These are phyloP conservation scores for Tetraneura akinire DNA, from an alignment of 1,140 invertebrate genomes.

Conservation along the genomic window DNA sequence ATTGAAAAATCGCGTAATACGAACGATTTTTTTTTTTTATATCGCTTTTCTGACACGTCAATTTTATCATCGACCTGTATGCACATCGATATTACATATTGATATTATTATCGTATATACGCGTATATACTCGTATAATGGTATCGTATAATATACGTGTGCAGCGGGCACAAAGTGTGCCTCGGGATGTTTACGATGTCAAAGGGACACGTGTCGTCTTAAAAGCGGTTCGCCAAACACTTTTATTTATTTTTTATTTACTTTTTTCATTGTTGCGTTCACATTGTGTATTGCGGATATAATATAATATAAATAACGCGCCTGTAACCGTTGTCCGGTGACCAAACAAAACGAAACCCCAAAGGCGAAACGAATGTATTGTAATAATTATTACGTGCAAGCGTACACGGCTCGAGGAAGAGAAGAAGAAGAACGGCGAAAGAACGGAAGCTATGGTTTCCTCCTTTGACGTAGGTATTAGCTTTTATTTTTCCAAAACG, in stretches of 20 bases:
- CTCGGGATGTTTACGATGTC: background rate
- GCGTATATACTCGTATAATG: too few species aligned
- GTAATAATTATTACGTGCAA: background rate
- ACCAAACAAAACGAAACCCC: background rate
- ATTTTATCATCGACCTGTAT: too few species aligned
- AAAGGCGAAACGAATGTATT: background rate
- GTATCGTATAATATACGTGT: too few species aligned
- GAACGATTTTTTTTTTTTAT: too few species aligned
- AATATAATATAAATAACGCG: background rate
- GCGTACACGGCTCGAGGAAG: background rate
- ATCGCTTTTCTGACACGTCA: too few species aligned
- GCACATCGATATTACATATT: too few species aligned
- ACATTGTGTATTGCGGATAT: background rate
- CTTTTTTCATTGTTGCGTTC: background rate
- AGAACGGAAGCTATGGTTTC: background rate
- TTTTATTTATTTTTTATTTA: too few species aligned
- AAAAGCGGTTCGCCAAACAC: slow-evolving; percentile 1
- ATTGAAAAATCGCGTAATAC: too few species aligned
- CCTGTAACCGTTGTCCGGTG: background rate
- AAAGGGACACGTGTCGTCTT: slow-evolving; percentile 28
- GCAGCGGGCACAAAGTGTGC: too few species aligned
- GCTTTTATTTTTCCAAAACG: too few species aligned
- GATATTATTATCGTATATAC: too few species aligned
- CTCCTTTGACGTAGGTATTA: background rate
- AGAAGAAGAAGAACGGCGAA: background rate